These are phyloP conservation scores for Chaunax sp. DNA, from an alignment of 2,797 vertebrate genomes.

Conservation along the genomic window DNA sequence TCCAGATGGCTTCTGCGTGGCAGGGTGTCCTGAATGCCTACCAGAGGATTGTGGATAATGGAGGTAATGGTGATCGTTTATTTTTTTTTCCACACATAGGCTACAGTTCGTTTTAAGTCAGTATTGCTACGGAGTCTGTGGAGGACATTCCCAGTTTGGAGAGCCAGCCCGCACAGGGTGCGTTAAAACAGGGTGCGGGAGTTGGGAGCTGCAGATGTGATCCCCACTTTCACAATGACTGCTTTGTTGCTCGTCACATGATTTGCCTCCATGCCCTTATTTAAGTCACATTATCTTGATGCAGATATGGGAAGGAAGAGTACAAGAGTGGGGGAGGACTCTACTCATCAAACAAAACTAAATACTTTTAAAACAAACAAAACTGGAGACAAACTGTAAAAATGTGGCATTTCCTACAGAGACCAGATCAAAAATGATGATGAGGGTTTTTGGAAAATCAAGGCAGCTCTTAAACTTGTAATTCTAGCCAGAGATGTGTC, in stretches of 20 bases:
- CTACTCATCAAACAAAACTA: neutral
- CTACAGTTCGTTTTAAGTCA: neutral
- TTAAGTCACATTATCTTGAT: conserved; percentile 7
- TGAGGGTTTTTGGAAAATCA: too few relatives aligned
- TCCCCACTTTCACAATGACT: conserved; percentile 43
- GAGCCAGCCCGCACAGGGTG: too few relatives aligned
- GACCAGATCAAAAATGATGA: too few relatives aligned
- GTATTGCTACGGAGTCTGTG: neutral
- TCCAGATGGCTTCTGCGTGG: conserved; percentile 74
- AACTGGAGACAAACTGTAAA: neutral
- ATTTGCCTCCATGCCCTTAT: conserved; percentile 8
- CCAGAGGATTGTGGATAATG: conserved; percentile 77
- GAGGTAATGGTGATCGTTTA: conserved; percentile 64
- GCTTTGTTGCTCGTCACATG: conserved; percentile 54
- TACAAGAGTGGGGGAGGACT: neutral
- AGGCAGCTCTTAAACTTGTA: neutral
- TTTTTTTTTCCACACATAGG: too few relatives aligned
- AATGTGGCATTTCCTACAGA: too few relatives aligned
- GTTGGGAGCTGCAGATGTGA: conserved; percentile 37
- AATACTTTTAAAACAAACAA: too few relatives aligned
- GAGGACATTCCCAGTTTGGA: neutral
- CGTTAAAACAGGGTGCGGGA: too few relatives aligned
- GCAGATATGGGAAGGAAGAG: neutral
- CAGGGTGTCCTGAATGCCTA: conserved; percentile 62
- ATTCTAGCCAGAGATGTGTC: neutral